Evolutionary conservation across 1,140 invertebrate species (phyloP).

Genomic region (Metopolophium dirhodum): DNA sequence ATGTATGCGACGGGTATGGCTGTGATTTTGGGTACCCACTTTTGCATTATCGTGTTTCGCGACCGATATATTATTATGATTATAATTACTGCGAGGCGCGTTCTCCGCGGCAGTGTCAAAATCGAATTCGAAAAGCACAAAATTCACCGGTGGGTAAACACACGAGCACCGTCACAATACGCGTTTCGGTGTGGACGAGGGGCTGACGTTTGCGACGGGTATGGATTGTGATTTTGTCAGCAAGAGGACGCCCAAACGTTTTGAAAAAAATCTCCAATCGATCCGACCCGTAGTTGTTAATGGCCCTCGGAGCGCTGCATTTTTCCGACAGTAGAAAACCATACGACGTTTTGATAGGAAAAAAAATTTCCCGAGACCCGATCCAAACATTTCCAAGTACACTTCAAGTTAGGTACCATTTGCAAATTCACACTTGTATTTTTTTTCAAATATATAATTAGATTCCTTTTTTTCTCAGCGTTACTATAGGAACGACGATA

Average conservation of each 20-base stretch:
- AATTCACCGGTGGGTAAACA: background rate
- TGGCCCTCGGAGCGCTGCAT: background rate
- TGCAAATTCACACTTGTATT: background rate
- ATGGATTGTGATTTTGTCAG: background rate
- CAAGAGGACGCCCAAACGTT: background rate
- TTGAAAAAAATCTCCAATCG: background rate
- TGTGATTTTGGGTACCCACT: background rate
- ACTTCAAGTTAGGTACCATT: constrained; percentile 4
- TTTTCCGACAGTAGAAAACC: background rate
- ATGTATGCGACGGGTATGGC: background rate
- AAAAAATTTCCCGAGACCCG: background rate
- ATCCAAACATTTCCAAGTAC: background rate
- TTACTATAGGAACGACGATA: background rate
- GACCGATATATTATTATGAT: background rate
- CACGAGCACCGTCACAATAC: background rate
- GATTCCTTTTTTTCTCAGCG: background rate
- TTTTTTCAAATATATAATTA: background rate
- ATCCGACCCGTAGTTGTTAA: background rate
- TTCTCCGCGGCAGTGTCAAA: background rate
- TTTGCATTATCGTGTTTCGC: background rate
- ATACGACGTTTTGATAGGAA: background rate
- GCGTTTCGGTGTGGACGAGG: background rate
- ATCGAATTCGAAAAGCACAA: background rate
- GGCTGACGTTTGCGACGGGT: background rate
- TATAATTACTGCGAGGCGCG: too few species aligned